phyloP scores from a whole-genome alignment of 1,140 invertebrate species.

The Drosophila equinoxialis region DNA sequence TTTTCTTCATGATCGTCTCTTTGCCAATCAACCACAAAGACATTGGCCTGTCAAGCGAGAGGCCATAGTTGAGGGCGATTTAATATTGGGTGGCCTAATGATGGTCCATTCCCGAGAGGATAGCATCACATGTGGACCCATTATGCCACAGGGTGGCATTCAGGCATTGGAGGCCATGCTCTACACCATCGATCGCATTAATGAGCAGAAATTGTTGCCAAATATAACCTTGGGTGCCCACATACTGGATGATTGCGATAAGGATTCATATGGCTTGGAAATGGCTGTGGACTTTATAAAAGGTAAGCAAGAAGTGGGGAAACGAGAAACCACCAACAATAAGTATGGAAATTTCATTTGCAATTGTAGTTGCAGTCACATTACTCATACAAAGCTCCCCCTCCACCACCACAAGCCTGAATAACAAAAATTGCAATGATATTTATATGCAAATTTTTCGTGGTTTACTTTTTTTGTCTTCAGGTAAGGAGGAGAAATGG shows the following conservation, averaged over 20 bases:
- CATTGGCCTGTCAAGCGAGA: slow-evolving; percentile 94
- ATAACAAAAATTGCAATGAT: neutral
- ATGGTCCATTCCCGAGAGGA: slow-evolving; percentile 96
- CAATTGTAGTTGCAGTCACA: neutral
- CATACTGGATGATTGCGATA: slow-evolving; percentile 95
- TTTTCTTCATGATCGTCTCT: slow-evolving; percentile 58
- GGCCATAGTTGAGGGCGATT: slow-evolving; percentile 92
- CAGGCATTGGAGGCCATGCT: slow-evolving; percentile 94
- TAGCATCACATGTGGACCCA: slow-evolving; percentile 89
- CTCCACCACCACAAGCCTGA: neutral
- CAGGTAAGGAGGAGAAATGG: too few species aligned
- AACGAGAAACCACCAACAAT: too few species aligned
- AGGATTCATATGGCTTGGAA: slow-evolving; percentile 95
- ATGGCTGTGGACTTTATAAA: slow-evolving; percentile 97
- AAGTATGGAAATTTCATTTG: neutral
- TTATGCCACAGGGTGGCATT: slow-evolving; percentile 95
- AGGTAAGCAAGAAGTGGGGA: slow-evolving; percentile 86
- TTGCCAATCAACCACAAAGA: slow-evolving; percentile 56
- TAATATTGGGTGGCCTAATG: slow-evolving; percentile 94
- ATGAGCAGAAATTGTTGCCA: slow-evolving; percentile 86
- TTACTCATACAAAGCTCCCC: slow-evolving; percentile 25
- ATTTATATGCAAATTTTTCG: slow-evolving; percentile 46
- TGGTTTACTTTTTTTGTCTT: neutral
- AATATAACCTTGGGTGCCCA: slow-evolving; percentile 91
- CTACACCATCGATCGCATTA: slow-evolving; percentile 92